Evolutionary conservation across 2,113 vertebrate genomes (phyloP), one percentile per base, ranked within the genome.

Genomic region (Noturus placidus): DNA sequence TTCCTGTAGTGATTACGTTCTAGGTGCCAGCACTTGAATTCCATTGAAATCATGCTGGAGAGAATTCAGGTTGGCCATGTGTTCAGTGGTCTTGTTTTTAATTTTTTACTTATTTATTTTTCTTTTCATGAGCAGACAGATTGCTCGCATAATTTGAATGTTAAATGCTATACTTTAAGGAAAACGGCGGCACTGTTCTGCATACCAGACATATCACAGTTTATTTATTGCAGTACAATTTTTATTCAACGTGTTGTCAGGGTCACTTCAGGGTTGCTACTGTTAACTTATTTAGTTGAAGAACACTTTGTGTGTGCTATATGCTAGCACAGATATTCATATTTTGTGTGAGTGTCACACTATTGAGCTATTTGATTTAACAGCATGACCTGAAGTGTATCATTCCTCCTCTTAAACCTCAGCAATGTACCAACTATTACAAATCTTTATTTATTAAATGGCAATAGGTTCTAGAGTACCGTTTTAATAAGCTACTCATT

Each of bases 131-230:
- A 79, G 50, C 50, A 46, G 57, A 61, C 80, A 63, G 20, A 65
- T 82, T 82, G 57, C 57, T 82, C 27, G 57, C 80, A 63, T 82
- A 25, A 82, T 63, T 63, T 38, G 15, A 61, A 82, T 82, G 35
- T 13, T 82, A 82, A 82, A 82, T 27, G 27, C n/a, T 4, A 46
- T 42, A 27, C 27, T n/a, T 78, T 78, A 8, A 30, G n/a, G 25
- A 78, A 17, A 78, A 78, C 22, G 1, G 46, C 27, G 11, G 76
- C 50, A 30, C 14, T n/a, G 27, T 30, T 54, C 76, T 79, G 76
- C 50, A 79, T 54, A 54, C 5, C 76, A 54, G 76, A 54, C 27
- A 8, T 30, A 19, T 1, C 72, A 13, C 35, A 2, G 4, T 76
- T 27, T 4, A 72, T 38, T 22, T 38, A 74, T 22, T 50, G 11